Conservation (phyloP, 2,797 vertebrate species). For the Anniella stebbinsi region DNA sequence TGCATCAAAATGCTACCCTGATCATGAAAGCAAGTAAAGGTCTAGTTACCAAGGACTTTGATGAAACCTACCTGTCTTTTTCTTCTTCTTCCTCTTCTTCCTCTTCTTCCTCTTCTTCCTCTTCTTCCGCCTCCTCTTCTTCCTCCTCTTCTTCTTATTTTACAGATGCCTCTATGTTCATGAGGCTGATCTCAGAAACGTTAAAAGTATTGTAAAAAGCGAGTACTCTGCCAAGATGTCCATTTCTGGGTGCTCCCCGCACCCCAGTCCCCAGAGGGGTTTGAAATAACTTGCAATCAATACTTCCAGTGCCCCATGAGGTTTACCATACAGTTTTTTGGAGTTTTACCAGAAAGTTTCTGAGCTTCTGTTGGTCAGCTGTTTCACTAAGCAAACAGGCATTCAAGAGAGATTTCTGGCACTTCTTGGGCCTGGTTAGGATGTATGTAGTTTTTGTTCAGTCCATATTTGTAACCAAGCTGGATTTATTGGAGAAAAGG, state of each 20-base stretch:
- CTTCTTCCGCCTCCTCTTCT: no score
- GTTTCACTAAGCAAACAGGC: constrained; percentile 15
- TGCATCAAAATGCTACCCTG: background rate
- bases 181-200: constrained; percentile 9
- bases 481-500: background rate
- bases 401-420: background rate
- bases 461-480: background rate
- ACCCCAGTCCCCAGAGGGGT: background rate
- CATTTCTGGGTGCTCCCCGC: background rate
- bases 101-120: no score
- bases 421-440: background rate
- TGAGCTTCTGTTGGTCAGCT: background rate
- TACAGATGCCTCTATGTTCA: constrained; percentile 5
- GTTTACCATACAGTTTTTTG: constrained; percentile 7
- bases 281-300: background rate
- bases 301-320: background rate
- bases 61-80: background rate
- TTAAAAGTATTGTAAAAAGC: background rate
- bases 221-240: constrained; percentile 19
- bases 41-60: background rate
- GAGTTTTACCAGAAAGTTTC: constrained; percentile 8
- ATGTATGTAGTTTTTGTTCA: background rate
- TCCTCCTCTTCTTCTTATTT: no score
- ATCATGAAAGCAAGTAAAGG: background rate
- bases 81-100: no score